Percentiles rank a stretch among this genome's conserved stretches.
Conservation (phyloP, 2,113 vertebrate species). For the human (Homo sapiens) region DNA sequence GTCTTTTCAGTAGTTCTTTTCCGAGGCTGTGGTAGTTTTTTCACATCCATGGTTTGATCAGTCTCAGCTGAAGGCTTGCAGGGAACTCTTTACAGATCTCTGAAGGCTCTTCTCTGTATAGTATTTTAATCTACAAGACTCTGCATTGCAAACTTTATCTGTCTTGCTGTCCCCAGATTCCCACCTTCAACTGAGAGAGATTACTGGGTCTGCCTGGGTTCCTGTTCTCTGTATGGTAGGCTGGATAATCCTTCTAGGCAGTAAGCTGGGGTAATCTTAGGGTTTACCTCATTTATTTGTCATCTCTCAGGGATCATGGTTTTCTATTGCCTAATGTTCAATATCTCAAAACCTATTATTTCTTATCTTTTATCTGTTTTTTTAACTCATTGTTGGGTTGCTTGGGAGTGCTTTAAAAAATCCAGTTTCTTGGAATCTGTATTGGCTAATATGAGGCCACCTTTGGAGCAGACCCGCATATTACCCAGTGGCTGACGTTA, state of each 20-base stretch:
- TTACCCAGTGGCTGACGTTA: neutral
- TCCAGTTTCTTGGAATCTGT: neutral
- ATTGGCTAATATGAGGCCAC: neutral
- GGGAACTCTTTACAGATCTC: neutral
- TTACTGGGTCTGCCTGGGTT: neutral
- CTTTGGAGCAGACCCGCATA: neutral
- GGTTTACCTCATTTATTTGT: neutral
- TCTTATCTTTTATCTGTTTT: neutral
- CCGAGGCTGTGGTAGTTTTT: neutral
- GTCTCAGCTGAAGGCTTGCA: neutral
- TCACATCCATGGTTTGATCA: neutral
- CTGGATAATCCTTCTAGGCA: neutral
- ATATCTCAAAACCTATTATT: neutral
- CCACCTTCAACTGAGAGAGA: neutral
- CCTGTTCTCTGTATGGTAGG: rapidly evolving
- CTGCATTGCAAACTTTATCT: neutral
- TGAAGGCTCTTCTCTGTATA: neutral
- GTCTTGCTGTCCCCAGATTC: too few species aligned
- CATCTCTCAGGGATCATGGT: neutral
- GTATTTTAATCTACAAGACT: neutral
- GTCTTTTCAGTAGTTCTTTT: neutral
- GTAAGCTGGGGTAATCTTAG: too few species aligned
- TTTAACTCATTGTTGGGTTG: neutral
- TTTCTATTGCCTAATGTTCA: neutral
- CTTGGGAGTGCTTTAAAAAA: neutral